Conservation (phyloP, 2,888 invertebrate genomes). For the Zele albiditarsus region DNA sequence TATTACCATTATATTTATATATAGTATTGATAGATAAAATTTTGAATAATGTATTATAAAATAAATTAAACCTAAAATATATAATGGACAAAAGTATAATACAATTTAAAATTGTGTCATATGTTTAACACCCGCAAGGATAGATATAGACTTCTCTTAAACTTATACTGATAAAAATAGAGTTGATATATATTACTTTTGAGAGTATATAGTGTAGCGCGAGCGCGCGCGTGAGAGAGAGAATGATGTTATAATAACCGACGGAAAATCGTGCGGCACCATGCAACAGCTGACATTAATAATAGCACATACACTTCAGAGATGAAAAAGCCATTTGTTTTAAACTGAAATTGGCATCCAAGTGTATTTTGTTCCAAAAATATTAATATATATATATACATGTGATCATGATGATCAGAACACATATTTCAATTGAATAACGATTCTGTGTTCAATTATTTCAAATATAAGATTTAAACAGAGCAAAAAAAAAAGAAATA, state of each 20-base stretch:
- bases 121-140: conserved; percentile 25
- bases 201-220: conserved; percentile 17
- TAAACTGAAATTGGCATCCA: conserved; percentile 1
- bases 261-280: conserved; percentile 29
- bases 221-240: conserved; percentile 22
- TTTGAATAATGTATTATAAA: not conserved
- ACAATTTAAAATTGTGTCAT: conserved; percentile 15
- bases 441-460: not conserved
- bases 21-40: not conserved
- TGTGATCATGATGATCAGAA: not conserved
- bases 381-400: not conserved
- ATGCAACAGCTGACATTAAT: conserved; percentile 43
- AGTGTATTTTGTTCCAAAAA: not conserved
- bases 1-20: not conserved
- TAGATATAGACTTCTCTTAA: conserved; percentile 28
- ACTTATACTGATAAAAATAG: conserved; percentile 42
- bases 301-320: conserved; percentile 33
- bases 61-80: not conserved
- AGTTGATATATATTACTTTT: conserved; percentile 32
- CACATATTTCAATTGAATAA: not conserved
- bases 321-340: conserved; percentile 17
- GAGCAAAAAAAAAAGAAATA: not conserved
- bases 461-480: not conserved
- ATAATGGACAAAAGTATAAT: not conserved
- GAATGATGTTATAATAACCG: conserved; percentile 45